phyloP scores from a whole-genome alignment of 2,113 vertebrate genomes.

The Tenrec ecaudatus region DNA sequence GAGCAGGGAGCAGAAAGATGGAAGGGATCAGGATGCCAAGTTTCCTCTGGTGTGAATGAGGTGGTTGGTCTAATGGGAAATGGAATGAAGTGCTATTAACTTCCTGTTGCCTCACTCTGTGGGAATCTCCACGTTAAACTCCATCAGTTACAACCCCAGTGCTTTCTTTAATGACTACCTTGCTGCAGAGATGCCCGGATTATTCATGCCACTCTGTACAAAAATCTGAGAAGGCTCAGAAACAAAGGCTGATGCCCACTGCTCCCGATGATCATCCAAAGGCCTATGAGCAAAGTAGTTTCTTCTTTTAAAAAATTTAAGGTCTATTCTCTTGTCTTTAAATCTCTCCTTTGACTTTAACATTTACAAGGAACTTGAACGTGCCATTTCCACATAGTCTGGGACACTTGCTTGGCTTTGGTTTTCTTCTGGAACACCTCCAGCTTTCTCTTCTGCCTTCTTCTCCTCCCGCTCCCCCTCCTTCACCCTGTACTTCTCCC shows the following conservation, averaged over 20 bases:
- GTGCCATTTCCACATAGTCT: not conserved
- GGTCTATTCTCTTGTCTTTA: not conserved
- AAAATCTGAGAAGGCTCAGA: no score
- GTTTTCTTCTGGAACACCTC: not conserved
- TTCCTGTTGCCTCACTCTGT: not conserved
- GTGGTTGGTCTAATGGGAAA: not conserved
- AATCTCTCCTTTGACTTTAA: conserved; percentile 26
- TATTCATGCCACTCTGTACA: no score
- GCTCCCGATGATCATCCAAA: not conserved
- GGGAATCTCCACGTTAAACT: not conserved
- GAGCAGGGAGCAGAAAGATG: not conserved
- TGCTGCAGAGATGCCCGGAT: no score
- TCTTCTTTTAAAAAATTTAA: not conserved
- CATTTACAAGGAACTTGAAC: not conserved
- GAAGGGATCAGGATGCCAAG: not conserved
- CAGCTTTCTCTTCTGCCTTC: not conserved
- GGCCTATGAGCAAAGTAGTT: not conserved
- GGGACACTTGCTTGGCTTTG: not conserved
- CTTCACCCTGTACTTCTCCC: not conserved
- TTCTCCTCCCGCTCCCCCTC: not conserved
- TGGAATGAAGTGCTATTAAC: not conserved
- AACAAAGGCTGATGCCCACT: no score
- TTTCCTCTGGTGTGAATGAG: not conserved
- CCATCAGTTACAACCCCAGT: not conserved
- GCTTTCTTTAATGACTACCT: not conserved